Base-by-base conservation (phyloP, 2,888 invertebrate genomes). In the Atherix ibis region DNA sequence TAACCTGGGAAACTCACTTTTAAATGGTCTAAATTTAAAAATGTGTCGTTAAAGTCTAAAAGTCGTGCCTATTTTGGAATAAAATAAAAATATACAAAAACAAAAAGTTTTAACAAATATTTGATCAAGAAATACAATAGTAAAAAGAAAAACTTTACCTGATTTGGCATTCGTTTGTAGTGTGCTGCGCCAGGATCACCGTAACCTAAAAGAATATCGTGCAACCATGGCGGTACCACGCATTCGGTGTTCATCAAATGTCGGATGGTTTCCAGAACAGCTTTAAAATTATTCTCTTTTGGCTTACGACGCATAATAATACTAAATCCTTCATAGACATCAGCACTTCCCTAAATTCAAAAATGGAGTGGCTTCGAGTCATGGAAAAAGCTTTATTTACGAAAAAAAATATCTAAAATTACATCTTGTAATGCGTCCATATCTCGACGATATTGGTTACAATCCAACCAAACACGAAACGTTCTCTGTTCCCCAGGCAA, bases 211-310 rank as follows among this genome's bases (percentile, higher is more conserved):
- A 99, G 82, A 45, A 99, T 87, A 50, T 92, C 88, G 50, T 89
- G 88, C n/a, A 92, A 63, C 91, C 91, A 92, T 44, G 88, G 82
- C 0, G 94, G 94, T 4, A 95, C 94, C 9, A 95, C 92, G 56
- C 92, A 95, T 58, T 91, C 87, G 0, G 97, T 97, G 56, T 99
- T 99, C 94, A 99, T 95, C 44, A 99, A 68, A 62, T 97, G 92
- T 3, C 98, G 68, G 39, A 99, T 99, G 0, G 98, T 99, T 61
- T 97, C 95, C 47, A 99, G 63, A 2, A 99, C 98, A 0, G 98
- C 98, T 63, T 99, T 99, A 63, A 99, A 99, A 62, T 99, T 99
- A 57, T 99, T 99, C 63, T 98, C 95, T 53, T 99, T 98, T 0
- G 98, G 97, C 57, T 97, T 97, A n/a, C 98, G 72, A 24, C 98